Base-by-base conservation (phyloP, 1,140 invertebrate species). In the Penaeus indicus region DNA sequence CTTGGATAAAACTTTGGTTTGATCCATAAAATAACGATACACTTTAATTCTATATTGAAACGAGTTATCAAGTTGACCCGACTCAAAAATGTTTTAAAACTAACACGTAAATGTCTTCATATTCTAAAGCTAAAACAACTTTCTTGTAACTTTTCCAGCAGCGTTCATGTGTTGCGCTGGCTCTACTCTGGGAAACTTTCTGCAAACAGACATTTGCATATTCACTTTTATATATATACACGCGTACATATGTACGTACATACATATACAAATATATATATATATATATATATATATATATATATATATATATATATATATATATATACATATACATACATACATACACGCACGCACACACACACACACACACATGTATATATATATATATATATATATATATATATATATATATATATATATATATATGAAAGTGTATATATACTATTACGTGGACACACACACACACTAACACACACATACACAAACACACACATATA, bases 401-500 rank as follows among this genome's bases (percentile, higher is more conserved):
- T 1, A 79, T 80, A 47, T 42, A 80, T 42, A 42, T 80, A 60
- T 80, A 80, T 80, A 60, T 80, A 80, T 80, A 80, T 80, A 80
- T 80, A 80, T 80, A 80, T 80, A 80, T 80, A 80, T 80, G 47
- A 42, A 80, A 42, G 47, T 80, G 47, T 80, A 80, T 80, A 80
- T 80, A 80, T 54, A 60, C 47, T 42, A 54, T 42, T 80, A 80
- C 47, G 60, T 80, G 47, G 42, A 80, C 13, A 80, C 47, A 80
- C 19, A 80, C 47, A 80, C 47, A 80, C 47, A 80, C 47, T 61
- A 3, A 80, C 47, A 80, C 47, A 80, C 47, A 80, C 47, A 80
- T 60, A 80, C 47, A 80, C 47, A 80, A 3, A 80, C 47, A 80
- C 47, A 80, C 47, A 80, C 47, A 80, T 60, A 80, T 60, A 80